A percentile compares a stretch with the other conserved stretches of the same genome.
Evolutionary conservation across 2,113 vertebrate species (phyloP).

Genomic region (Nothobranchius kuhntae): DNA sequence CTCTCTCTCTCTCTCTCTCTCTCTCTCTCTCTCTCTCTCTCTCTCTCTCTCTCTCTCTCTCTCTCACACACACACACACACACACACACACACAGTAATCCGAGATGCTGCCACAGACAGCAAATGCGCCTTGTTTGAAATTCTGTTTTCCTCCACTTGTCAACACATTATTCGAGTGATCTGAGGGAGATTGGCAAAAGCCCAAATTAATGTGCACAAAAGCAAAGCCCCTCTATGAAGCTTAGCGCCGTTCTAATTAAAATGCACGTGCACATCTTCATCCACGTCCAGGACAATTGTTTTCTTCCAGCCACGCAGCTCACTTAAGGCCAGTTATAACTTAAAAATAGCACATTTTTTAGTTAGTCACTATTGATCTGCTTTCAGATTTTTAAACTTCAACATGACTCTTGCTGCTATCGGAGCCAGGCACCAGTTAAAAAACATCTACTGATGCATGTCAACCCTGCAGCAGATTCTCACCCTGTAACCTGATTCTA

Average conservation of each 20-base stretch:
- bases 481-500: no score
- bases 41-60: no score
- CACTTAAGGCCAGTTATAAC: not conserved
- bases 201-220: slow-evolving; percentile 70
- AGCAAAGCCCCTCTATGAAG: slow-evolving; percentile 68
- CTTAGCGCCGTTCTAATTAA: slow-evolving; percentile 67
- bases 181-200: slow-evolving; percentile 66
- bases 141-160: slow-evolving; percentile 64
- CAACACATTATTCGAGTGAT: slow-evolving; percentile 70
- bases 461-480: no score
- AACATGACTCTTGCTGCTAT: not conserved
- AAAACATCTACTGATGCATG: no score
- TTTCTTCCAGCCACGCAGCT: slow-evolving; percentile 23
- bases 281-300: slow-evolving; percentile 23
- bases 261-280: slow-evolving; percentile 67
- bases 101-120: slow-evolving; percentile 36
- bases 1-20: no score
- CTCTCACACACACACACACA: not conserved
- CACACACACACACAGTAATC: slow-evolving; percentile 4
- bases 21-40: no score
- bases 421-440: slow-evolving; percentile 15
- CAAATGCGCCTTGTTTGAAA: slow-evolving; percentile 56
- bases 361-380: not conserved
- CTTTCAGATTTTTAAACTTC: slow-evolving; percentile 18
- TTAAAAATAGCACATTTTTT: not conserved